Evolutionary conservation across 2,888 invertebrate species (phyloP).

Genomic region (Auanema freiburgensis): DNA sequence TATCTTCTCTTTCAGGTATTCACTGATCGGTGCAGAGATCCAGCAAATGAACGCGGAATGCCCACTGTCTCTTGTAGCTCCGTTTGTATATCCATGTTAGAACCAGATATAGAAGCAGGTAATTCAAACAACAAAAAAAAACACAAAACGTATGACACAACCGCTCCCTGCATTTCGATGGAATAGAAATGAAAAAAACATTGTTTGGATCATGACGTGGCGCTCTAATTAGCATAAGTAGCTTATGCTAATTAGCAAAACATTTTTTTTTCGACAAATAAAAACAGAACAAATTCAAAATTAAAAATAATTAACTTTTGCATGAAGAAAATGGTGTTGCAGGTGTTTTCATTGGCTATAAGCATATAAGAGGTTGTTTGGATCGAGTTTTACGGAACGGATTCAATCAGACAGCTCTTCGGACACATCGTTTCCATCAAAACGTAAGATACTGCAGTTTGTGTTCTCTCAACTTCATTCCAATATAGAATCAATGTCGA

Average conservation of each 20-base stretch:
- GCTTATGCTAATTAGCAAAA: constrained; percentile 4
- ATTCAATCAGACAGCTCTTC: constrained; percentile 60
- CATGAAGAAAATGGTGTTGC: constrained; percentile 13
- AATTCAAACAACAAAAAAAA: not conserved
- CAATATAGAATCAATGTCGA: constrained; percentile 48
- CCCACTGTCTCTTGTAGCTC: constrained; percentile 53
- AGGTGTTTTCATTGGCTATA: constrained; percentile 64
- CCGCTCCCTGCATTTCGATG: too few species aligned
- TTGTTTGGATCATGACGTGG: too few species aligned
- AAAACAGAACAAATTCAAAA: not conserved
- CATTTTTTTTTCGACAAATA: constrained; percentile 1
- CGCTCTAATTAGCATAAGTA: not conserved
- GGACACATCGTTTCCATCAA: constrained; percentile 60
- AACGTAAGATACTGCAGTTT: constrained; percentile 26
- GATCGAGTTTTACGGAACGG: constrained; percentile 59
- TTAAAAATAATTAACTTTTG: constrained; percentile 14
- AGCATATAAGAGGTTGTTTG: constrained; percentile 62
- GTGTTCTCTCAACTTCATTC: constrained; percentile 12
- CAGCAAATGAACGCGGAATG: constrained; percentile 49
- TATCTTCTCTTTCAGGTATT: constrained; percentile 34
- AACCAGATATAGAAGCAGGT: constrained; percentile 63
- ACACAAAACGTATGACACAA: not conserved
- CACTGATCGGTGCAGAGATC: constrained; percentile 60
- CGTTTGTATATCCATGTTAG: constrained; percentile 55
- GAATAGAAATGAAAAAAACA: too few species aligned